Percentiles rank a stretch among this genome's conserved stretches.
phyloP scores from a whole-genome alignment of 2,888 invertebrate species.

The Zonitis immaculata region DNA sequence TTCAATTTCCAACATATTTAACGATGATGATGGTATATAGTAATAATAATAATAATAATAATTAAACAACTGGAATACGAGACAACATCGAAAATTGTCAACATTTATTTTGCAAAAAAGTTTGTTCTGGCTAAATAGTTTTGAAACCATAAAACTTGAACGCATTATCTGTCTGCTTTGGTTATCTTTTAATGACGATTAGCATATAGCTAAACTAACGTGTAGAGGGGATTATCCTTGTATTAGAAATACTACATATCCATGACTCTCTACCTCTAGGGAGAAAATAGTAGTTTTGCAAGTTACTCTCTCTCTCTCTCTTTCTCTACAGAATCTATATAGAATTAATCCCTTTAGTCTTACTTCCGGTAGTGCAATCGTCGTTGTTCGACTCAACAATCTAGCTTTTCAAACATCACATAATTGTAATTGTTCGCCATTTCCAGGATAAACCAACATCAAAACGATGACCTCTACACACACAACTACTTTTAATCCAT shows the following conservation, averaged over 20 bases:
- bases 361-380: not conserved
- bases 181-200: conserved; percentile 29
- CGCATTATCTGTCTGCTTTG: conserved; percentile 29
- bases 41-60: too few relatives aligned
- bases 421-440: not conserved
- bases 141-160: too few relatives aligned
- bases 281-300: not conserved
- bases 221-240: conserved; percentile 27
- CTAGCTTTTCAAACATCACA: not conserved
- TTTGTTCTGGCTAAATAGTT: too few relatives aligned
- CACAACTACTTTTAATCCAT: too few relatives aligned
- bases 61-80: too few relatives aligned
- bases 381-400: not conserved
- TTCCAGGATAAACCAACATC: not conserved
- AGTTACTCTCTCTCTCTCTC: too few relatives aligned
- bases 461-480: not conserved
- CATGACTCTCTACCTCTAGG: conserved; percentile 9
- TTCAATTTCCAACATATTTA: not conserved
- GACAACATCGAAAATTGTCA: not conserved
- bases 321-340: too few relatives aligned
- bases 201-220: conserved; percentile 29
- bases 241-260: conserved; percentile 18
- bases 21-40: too few relatives aligned
- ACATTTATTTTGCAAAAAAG: not conserved
- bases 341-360: not conserved